A percentile compares a stretch with the other conserved stretches of the same genome.
Evolutionary conservation across 2,797 vertebrate genomes (phyloP).

Genomic region (Nyctibius grandis): DNA sequence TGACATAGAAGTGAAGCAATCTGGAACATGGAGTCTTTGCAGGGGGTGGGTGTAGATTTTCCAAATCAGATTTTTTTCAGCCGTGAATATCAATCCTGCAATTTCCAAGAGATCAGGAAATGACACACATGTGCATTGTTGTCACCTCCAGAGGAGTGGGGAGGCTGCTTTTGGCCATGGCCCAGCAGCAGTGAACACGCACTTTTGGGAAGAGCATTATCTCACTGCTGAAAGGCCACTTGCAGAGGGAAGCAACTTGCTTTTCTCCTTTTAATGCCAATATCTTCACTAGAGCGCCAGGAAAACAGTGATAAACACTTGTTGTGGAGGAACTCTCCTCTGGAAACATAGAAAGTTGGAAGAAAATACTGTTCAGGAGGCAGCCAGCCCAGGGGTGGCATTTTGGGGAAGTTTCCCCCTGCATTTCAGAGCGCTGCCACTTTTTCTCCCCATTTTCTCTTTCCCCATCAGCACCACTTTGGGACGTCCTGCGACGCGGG

Average conservation of each 20-base stretch:
- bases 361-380: neutral
- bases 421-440: neutral
- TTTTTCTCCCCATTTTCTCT: neutral
- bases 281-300: neutral
- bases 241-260: neutral
- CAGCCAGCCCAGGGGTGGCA: neutral
- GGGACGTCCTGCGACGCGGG: neutral
- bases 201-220: conserved; percentile 46
- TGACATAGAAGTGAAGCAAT: neutral
- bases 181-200: conserved; percentile 23
- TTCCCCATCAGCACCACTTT: neutral
- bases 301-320: neutral
- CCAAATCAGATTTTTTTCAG: neutral
- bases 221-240: neutral
- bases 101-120: conserved; percentile 41
- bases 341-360: neutral
- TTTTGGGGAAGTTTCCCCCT: neutral
- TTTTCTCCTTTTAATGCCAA: neutral
- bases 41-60: neutral
- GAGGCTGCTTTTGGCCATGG: conserved; percentile 2
- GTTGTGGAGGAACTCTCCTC: neutral
- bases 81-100: neutral
- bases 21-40: neutral
- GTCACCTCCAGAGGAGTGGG: conserved; percentile 41
- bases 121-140: conserved; percentile 55